These are phyloP conservation scores for Poecile montanus DNA, from an alignment of 2,797 vertebrate species.

Conservation along the genomic window DNA sequence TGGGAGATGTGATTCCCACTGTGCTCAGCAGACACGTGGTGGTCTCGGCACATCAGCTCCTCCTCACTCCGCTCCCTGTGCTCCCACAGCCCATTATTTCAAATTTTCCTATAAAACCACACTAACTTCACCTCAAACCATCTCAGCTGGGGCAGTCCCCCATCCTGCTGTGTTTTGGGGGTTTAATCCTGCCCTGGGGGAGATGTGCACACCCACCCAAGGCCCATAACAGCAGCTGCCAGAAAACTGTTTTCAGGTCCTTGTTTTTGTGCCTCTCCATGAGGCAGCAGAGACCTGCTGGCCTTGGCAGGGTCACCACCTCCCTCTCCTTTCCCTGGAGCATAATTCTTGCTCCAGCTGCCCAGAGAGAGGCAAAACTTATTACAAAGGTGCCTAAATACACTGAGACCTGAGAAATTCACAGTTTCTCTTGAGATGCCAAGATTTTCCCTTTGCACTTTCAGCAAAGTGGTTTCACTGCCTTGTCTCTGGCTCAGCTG, in stretches of 20 bases:
- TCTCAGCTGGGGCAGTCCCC: neutral
- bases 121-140: fast-evolving
- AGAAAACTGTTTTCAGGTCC: neutral
- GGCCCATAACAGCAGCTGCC: neutral
- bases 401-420: neutral
- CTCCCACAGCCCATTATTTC: neutral
- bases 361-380: neutral
- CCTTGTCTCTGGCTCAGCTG: neutral
- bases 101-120: neutral
- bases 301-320: neutral
- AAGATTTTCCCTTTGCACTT: neutral
- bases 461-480: neutral
- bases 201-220: fast-evolving
- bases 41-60: neutral
- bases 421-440: fast-evolving
- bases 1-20: neutral
- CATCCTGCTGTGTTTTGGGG: neutral
- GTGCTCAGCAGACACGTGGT: fast-evolving
- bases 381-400: neutral
- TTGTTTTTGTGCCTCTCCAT: fast-evolving
- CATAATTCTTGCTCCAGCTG: neutral
- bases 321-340: neutral
- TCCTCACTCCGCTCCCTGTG: fast-evolving
- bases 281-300: neutral
- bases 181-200: neutral